Percentiles rank a stretch among this genome's conserved stretches.
phyloP scores from a whole-genome alignment of 2,113 vertebrate genomes.

The Lepus timidus region DNA sequence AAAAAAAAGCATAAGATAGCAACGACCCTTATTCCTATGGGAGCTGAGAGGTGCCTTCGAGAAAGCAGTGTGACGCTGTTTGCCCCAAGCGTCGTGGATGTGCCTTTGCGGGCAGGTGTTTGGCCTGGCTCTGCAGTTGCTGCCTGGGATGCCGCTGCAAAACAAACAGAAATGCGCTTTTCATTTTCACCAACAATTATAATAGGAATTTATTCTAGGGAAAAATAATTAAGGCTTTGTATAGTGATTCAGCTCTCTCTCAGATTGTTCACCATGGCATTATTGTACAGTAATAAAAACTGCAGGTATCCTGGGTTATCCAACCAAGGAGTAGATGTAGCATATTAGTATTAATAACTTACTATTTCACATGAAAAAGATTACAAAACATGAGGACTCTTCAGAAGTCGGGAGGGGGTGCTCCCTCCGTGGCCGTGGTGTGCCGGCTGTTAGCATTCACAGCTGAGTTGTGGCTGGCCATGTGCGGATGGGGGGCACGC shows the following conservation, averaged over 20 bases:
- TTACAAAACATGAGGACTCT: neutral
- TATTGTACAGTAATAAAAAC: constrained; percentile 15
- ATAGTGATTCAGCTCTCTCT: neutral
- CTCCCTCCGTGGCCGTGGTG: no score
- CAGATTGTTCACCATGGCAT: neutral
- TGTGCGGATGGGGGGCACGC: neutral
- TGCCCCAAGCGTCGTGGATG: neutral
- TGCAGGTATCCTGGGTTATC: neutral
- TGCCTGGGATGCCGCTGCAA: no score
- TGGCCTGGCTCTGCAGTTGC: no score
- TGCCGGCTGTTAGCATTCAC: no score
- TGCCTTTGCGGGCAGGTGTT: neutral
- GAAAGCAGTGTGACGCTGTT: neutral
- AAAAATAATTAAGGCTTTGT: neutral
- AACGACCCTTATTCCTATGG: neutral
- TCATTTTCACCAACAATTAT: neutral
- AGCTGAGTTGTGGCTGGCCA: neutral
- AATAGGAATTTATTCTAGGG: constrained; percentile 6
- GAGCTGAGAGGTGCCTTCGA: neutral
- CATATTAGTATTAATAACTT: neutral
- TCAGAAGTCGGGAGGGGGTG: no score
- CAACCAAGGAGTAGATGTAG: neutral
- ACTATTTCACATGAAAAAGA: constrained; percentile 1
- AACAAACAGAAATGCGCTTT: neutral
- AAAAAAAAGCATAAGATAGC: neutral